A percentile compares a stretch with the other conserved stretches of the same genome.
phyloP scores from a whole-genome alignment of 2,888 invertebrate genomes.

The Nowickia ferox region DNA sequence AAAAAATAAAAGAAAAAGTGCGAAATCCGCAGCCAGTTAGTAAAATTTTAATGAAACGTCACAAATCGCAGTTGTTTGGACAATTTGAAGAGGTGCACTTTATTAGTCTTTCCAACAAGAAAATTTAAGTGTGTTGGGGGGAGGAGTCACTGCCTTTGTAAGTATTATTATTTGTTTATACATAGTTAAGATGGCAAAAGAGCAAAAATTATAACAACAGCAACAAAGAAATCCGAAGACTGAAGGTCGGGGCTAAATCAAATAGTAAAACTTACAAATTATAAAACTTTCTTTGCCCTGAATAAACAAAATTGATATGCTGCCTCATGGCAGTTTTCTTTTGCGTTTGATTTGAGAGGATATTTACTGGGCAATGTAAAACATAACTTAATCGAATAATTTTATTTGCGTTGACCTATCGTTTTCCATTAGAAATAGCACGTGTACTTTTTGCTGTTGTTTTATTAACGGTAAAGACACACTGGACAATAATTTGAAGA shows the following conservation, averaged over 20 bases:
- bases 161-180: constrained; percentile 48
- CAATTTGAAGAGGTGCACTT: constrained; percentile 23
- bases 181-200: constrained; percentile 10
- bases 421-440: constrained; percentile 9
- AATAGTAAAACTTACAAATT: constrained; percentile 6
- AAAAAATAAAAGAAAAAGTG: constrained; percentile 1
- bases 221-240: background rate
- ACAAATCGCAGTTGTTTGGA: constrained; percentile 7
- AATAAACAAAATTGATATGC: background rate
- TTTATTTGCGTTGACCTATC: no score
- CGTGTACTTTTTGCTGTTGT: constrained; percentile 34
- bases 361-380: background rate
- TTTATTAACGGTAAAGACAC: background rate
- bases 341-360: background rate
- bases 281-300: background rate
- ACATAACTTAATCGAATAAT: background rate
- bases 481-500: no score
- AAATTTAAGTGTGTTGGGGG: background rate
- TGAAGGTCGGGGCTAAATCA: constrained; percentile 39
- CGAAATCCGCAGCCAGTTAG: constrained; percentile 7
- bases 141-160: background rate
- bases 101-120: background rate
- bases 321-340: background rate
- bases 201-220: constrained; percentile 18
- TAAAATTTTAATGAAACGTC: constrained; percentile 15